A percentile compares a stretch with the other conserved stretches of the same genome.
Conservation (phyloP, 1,140 invertebrate genomes). For the Aradophagus sp. region DNA sequence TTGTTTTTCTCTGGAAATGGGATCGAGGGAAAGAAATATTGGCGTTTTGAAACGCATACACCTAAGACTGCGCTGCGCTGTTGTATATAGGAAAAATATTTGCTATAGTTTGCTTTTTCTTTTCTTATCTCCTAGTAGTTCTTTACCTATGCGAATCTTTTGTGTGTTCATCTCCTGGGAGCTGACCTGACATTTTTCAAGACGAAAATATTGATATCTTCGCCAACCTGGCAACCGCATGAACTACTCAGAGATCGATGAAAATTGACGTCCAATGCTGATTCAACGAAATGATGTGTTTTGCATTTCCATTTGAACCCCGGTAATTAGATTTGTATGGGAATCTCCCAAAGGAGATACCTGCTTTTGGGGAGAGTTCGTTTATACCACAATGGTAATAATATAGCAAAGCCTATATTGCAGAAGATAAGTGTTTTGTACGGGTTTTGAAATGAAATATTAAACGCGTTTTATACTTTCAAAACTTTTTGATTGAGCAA, state of each 20-base stretch:
- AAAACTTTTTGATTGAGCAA: no score
- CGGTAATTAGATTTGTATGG: no score
- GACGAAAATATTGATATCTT: constrained; percentile 64
- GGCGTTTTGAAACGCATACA: constrained; percentile 4
- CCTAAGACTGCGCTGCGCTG: constrained; percentile 20
- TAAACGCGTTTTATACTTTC: no score
- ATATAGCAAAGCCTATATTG: no score
- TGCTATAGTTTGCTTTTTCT: constrained; percentile 37
- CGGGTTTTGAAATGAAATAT: no score
- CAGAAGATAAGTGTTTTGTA: no score
- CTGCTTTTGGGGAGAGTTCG: no score
- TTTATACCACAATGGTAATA: no score
- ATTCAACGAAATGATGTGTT: constrained; percentile 14
- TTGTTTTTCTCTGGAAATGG: constrained; percentile 7
- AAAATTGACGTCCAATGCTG: constrained; percentile 16
- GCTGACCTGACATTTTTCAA: constrained; percentile 66
- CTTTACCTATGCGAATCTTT: constrained; percentile 22
- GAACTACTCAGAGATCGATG: constrained; percentile 20
- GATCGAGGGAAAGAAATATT: constrained; percentile 14
- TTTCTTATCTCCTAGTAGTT: background rate
- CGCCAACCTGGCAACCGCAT: constrained; percentile 28
- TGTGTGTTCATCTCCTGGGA: constrained; percentile 50
- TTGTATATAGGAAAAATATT: constrained; percentile 29
- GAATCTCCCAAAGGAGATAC: no score
- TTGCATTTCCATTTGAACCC: constrained; percentile 2